Base-by-base conservation (phyloP, 2,888 invertebrate species). In the Meiosimyza decipiens region DNA sequence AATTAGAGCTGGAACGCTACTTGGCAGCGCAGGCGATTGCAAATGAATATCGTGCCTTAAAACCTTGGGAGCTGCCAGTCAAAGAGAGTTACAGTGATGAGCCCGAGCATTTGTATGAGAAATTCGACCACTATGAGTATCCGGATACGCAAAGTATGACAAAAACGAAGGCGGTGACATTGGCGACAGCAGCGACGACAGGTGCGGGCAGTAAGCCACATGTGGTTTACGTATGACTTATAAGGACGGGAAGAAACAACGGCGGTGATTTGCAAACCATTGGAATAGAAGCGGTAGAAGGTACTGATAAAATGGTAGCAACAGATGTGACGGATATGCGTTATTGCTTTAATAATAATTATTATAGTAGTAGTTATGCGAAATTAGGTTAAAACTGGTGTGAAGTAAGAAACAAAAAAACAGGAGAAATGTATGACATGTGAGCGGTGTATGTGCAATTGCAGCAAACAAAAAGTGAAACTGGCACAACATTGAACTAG, bases 221-320 rank as follows among this genome's bases (percentile, higher is more conserved):
- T 69, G 82, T 84, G 64, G 84, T 85, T 73, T 84, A 84, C 78
- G 90, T 90, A 85, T 90, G 89, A 88, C 87, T 87, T 80, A 85
- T 83, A 83, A 84, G 79, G 80, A 77, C 71, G 73, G 75, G 75
- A 78, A 78, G 40, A 40, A 40, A 40, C 9, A 66, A 60, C 60
- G 51, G 69, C 59, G 16, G 49, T 54, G 18, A 18, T 54, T 16
- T 18, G n/a, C 54, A 73, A 70, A 74, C 73, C 63, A 76, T 74
- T 71, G 76, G 74, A 80, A 82, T 72, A 80, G 82, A 74, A 83
- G 80, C 79, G 81, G 80, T 69, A 78, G 81, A 78, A 70, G 77
- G 72, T 74, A 76, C 73, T 74, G 76, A 74, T 71, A 77, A 76
- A 73, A 72, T 40, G 40, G 81, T 78, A 82, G 80, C 71, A 77